Conservation (phyloP, 2,888 invertebrate species). For the Agriopis aurantiaria region DNA sequence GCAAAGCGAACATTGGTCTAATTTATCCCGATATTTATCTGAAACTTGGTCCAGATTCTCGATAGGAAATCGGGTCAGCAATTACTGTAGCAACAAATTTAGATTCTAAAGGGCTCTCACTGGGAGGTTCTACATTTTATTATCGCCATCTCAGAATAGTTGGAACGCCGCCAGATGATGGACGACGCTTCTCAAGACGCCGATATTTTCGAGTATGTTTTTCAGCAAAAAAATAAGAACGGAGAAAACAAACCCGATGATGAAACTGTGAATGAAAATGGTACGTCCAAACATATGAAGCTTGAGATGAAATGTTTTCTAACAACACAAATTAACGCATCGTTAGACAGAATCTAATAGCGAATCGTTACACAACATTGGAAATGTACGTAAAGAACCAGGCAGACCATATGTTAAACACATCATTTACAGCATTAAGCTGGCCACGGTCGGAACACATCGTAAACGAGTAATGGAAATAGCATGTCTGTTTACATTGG, state of each 20-base stretch:
- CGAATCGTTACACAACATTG: constrained; percentile 20
- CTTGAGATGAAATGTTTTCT: constrained; percentile 29
- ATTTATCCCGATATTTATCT: constrained; percentile 35
- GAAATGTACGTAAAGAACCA: constrained; percentile 30
- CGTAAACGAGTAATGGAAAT: constrained; percentile 57
- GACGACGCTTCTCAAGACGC: constrained; percentile 46
- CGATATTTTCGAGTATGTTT: constrained; percentile 39
- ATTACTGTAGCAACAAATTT: constrained; percentile 60
- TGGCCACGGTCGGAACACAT: constrained; percentile 38
- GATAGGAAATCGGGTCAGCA: constrained; percentile 62
- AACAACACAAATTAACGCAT: constrained; percentile 19
- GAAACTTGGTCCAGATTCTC: constrained; percentile 52
- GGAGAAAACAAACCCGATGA: constrained; percentile 31
- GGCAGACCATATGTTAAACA: constrained; percentile 39
- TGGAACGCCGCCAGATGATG: constrained; percentile 61
- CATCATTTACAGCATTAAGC: constrained; percentile 27
- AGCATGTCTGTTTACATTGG: constrained; percentile 58
- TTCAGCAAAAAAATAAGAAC: constrained; percentile 34
- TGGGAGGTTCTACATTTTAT: constrained; percentile 60
- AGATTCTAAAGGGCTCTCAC: constrained; percentile 65
- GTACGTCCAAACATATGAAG: constrained; percentile 17
- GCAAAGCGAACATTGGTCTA: constrained; percentile 36
- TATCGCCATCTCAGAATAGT: constrained; percentile 52
- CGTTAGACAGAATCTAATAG: constrained; percentile 13
- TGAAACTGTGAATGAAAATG: constrained; percentile 46